Conservation (phyloP, 2,888 invertebrate species). For the Barypeithes pellucidus region DNA sequence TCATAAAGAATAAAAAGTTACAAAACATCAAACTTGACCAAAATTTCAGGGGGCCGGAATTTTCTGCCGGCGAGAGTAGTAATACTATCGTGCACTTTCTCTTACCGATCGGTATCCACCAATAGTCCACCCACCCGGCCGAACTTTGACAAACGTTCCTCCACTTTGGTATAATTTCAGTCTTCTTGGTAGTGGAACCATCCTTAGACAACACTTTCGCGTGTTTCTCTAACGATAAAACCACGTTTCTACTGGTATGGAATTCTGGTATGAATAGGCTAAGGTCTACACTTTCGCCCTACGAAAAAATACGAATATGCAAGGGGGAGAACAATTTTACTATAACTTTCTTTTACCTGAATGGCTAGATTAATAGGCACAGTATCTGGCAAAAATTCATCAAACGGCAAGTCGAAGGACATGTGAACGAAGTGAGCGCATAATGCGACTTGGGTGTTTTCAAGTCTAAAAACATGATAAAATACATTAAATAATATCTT, state of each 20-base stretch:
- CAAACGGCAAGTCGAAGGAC: slow-evolving; percentile 94
- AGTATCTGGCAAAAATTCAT: slow-evolving; percentile 93
- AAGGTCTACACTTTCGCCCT: slow-evolving; percentile 93
- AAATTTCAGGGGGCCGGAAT: too few species aligned
- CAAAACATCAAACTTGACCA: too few species aligned
- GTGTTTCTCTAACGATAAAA: slow-evolving; percentile 89
- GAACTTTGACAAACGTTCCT: slow-evolving; percentile 82
- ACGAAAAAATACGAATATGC: slow-evolving; percentile 56
- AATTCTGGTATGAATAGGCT: slow-evolving; percentile 93
- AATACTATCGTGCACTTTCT: too few species aligned
- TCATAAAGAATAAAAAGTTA: too few species aligned
- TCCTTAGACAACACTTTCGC: slow-evolving; percentile 88
- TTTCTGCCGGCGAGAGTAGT: too few species aligned
- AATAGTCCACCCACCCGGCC: slow-evolving; percentile 95
- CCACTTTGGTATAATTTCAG: slow-evolving; percentile 80
- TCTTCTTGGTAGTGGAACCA: slow-evolving; percentile 74
- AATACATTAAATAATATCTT: too few species aligned
- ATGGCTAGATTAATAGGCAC: slow-evolving; percentile 94
- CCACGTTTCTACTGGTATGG: slow-evolving; percentile 87
- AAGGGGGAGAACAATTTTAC: too few species aligned
- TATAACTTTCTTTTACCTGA: slow-evolving; percentile 80
- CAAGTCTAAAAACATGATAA: slow-evolving; percentile 29
- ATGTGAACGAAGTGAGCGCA: slow-evolving; percentile 95
- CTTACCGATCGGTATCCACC: slow-evolving; percentile 93
- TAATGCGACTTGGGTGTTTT: slow-evolving; percentile 81